phyloP scores from a whole-genome alignment of 2,888 invertebrate genomes.

The Rhabditophanes sp. region DNA sequence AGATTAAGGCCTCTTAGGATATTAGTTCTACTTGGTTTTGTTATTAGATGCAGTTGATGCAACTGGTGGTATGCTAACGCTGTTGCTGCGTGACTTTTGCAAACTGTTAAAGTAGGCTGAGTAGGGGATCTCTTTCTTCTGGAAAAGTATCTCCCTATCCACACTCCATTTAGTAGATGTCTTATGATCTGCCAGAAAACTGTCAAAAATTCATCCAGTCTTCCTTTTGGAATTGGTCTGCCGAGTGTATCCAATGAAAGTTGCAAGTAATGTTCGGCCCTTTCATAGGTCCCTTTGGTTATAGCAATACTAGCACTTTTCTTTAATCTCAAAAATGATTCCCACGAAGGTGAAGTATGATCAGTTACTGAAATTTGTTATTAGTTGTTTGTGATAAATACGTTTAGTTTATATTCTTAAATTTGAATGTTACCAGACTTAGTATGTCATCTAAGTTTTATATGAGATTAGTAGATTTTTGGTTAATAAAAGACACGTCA shows the following conservation, averaged over 20 bases:
- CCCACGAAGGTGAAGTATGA: conserved; percentile 24
- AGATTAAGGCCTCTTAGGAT: conserved; percentile 26
- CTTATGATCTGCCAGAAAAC: conserved; percentile 26
- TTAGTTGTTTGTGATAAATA: too few species aligned
- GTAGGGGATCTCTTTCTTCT: conserved; percentile 14
- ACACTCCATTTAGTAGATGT: conserved; percentile 33
- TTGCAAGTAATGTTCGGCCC: conserved; percentile 21
- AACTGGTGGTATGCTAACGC: conserved; percentile 40
- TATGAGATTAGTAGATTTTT: too few species aligned
- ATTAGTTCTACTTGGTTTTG: conserved; percentile 7
- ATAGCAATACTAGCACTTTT: conserved; percentile 22
- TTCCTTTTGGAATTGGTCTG: conserved; percentile 30
- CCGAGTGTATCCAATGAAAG: conserved; percentile 19
- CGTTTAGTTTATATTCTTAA: too few species aligned
- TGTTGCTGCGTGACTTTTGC: conserved; percentile 37
- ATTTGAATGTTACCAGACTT: too few species aligned
- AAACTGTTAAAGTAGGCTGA: conserved; percentile 27
- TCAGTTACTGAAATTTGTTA: too few species aligned
- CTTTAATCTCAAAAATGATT: conserved; percentile 19
- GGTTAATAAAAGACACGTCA: too few species aligned
- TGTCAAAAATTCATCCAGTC: conserved; percentile 25
- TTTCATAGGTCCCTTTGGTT: conserved; percentile 25
- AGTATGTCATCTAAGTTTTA: too few species aligned
- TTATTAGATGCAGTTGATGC: conserved; percentile 13
- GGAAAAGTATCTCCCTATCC: conserved; percentile 38